Evolutionary conservation across 2,888 invertebrate species (phyloP).

Genomic region (Marasmarcha lunaedactyla): DNA sequence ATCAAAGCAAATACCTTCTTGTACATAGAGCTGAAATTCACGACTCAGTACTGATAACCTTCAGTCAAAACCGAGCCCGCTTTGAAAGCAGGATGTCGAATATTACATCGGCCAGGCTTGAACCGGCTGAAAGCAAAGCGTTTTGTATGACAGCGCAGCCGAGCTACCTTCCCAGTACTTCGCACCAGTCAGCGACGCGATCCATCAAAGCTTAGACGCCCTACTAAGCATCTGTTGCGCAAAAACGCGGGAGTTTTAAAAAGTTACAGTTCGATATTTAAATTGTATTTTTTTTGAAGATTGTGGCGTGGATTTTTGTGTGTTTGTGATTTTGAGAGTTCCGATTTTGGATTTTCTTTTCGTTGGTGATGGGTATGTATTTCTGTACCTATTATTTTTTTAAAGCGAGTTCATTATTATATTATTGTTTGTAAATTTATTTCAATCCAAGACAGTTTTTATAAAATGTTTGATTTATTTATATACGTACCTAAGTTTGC

Average conservation of each 20-base stretch:
- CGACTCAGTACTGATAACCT: no score
- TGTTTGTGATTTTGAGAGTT: neutral
- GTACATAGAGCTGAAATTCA: no score
- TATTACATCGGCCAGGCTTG: neutral
- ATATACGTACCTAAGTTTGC: no score
- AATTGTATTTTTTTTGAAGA: constrained; percentile 5
- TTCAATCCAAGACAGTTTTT: no score
- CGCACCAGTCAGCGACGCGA: constrained; percentile 36
- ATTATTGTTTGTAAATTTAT: no score
- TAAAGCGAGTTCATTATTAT: no score
- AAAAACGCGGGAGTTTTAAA: constrained; percentile 26
- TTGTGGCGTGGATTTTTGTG: neutral
- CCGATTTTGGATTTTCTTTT: neutral
- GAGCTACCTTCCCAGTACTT: neutral
- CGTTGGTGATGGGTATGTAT: neutral
- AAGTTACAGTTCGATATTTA: constrained; percentile 15
- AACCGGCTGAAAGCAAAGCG: neutral
- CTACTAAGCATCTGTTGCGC: constrained; percentile 17
- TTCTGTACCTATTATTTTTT: no score
- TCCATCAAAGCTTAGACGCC: constrained; percentile 36
- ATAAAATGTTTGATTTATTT: no score
- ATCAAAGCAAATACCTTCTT: no score
- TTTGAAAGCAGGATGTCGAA: neutral
- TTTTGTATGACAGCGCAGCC: constrained; percentile 1
- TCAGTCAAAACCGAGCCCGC: neutral